Evolutionary conservation across 2,113 vertebrate genomes (phyloP), one percentile per base, ranked within the genome.

Genomic region (Myiopsitta monachus): DNA sequence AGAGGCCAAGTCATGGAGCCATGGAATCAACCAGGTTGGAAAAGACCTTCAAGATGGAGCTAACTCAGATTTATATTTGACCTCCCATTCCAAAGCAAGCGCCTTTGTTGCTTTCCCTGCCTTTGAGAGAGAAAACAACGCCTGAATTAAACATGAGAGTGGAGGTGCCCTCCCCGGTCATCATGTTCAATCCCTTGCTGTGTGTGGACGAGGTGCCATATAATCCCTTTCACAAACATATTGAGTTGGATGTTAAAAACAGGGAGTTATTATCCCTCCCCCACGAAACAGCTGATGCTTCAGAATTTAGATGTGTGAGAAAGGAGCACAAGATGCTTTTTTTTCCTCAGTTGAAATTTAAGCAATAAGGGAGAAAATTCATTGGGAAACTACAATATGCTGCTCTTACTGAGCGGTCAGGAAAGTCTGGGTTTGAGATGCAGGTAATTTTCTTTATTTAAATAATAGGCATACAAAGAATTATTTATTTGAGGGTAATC

Each of bases 201-300:
- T 46, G 75, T 68, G 87, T 1, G 5, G 87, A 83, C 0, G 27
- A 91, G 67, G 70, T 62, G 70, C 83, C 1, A 1, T 76, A 79
- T 76, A 92, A 92, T 95, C 69, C 36, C 52, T 84, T 92, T 87
- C 89, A 89, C 62, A 82, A 84, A 89, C 0, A 5, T 52, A 75
- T 89, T 47, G 83, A 87, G 81, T 8, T 87, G 77, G 83, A 73
- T 79, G 91, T 94, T 92, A 82, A 84, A 92, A 95, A 52, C 87
- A 92, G 64, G 74, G 77, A 91, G 69, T 82, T 95, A 91, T 87
- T 92, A 94, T 91, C 84, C 87, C 62, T 85, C 84, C 87, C 77
- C 66, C 69, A 39, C 52, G 46, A 93, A 94, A 93, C n/a, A 93
- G 88, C 88, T 80, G 88, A 93, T 92, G 91, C 51, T 78, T 95